Conservation (phyloP, 2,888 invertebrate species). For the Lithosia quadra region DNA sequence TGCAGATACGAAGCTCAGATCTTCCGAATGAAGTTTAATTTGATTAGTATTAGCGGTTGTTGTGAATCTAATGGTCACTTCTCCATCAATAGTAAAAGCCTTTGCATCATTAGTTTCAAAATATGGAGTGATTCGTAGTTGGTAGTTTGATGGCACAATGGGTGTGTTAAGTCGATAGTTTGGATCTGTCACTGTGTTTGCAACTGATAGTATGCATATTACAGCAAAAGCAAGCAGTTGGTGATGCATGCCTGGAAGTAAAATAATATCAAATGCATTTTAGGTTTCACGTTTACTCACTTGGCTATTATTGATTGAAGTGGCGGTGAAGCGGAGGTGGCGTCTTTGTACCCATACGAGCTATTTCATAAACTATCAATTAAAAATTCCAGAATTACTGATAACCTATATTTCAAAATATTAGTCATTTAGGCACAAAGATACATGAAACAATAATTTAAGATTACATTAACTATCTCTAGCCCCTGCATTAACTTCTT, state of each 20-base stretch:
- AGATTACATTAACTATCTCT: too few species aligned
- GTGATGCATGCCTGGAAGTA: slow-evolving; percentile 70
- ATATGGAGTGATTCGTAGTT: slow-evolving; percentile 83
- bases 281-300: neutral
- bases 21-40: slow-evolving; percentile 78
- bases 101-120: slow-evolving; percentile 74
- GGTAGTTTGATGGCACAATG: slow-evolving; percentile 84
- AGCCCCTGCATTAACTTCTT: too few species aligned
- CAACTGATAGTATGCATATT: slow-evolving; percentile 55
- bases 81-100: slow-evolving; percentile 82
- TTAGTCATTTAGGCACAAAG: too few species aligned
- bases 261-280: neutral
- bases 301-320: too few species aligned
- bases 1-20: slow-evolving; percentile 61
- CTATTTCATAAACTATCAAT: too few species aligned
- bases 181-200: slow-evolving; percentile 57
- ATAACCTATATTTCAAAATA: too few species aligned
- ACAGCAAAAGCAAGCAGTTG: slow-evolving; percentile 52
- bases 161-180: slow-evolving; percentile 75
- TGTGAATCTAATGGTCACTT: slow-evolving; percentile 74
- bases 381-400: too few species aligned
- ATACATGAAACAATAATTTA: too few species aligned
- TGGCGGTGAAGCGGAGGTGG: too few species aligned
- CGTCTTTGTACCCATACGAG: too few species aligned
- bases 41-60: slow-evolving; percentile 59